Evolutionary conservation across 2,888 invertebrate species (phyloP).

Genomic region (Embidobia sp.): DNA sequence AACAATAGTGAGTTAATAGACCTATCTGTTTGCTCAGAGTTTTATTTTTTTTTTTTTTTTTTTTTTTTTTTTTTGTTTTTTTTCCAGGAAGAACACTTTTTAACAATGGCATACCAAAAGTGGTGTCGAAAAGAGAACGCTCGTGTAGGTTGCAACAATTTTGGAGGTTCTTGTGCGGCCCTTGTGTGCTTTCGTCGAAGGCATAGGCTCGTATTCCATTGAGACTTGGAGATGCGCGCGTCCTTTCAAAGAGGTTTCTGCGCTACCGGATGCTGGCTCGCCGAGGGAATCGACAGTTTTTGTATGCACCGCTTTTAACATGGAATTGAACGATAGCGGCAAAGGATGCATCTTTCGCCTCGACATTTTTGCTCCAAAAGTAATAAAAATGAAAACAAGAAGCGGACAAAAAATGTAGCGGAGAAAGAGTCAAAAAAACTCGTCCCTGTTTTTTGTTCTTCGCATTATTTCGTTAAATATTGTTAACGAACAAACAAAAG

Average conservation of each 20-base stretch:
- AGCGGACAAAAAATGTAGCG: too few relatives aligned
- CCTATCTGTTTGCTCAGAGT: too few relatives aligned
- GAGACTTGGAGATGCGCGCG: constrained; percentile 47
- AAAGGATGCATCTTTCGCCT: constrained; percentile 19
- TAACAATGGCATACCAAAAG: constrained; percentile 34
- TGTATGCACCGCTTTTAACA: constrained; percentile 65
- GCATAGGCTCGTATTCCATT: constrained; percentile 50
- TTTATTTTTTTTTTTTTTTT: too few relatives aligned
- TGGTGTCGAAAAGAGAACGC: constrained; percentile 23
- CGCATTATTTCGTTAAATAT: too few relatives aligned
- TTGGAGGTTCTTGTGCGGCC: constrained; percentile 21
- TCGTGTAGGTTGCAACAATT: constrained; percentile 36
- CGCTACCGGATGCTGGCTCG: constrained; percentile 68
- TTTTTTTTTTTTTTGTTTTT: too few relatives aligned
- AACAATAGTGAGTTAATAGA: too few relatives aligned
- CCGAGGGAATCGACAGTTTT: constrained; percentile 68
- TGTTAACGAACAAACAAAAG: too few relatives aligned
- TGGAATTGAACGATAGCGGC: constrained; percentile 62
- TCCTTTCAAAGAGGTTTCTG: constrained; percentile 63
- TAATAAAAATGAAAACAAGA: not conserved
- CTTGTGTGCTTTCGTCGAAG: constrained; percentile 34
- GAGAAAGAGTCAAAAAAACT: too few relatives aligned
- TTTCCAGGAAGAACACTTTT: constrained; percentile 27
- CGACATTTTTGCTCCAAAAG: not conserved
- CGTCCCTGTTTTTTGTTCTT: too few relatives aligned